Conservation (phyloP, 2,888 invertebrate genomes). For the Sarcophaga subvicina region DNA sequence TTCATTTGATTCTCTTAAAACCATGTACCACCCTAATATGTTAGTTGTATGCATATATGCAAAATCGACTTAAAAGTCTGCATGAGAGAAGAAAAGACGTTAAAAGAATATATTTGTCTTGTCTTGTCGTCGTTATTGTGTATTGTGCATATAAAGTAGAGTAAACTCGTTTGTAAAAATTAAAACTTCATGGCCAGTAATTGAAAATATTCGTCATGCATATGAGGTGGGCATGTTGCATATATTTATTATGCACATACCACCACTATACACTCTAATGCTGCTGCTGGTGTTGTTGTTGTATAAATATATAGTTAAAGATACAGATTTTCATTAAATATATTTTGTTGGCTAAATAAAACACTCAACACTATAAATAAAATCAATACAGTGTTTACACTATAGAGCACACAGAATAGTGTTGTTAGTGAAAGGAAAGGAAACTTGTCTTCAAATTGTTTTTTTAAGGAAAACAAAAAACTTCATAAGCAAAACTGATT, state of each 20-base stretch:
- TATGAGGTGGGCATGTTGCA: constrained; percentile 64
- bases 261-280: neutral
- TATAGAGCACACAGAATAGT: neutral
- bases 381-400: constrained; percentile 34
- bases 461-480: no score
- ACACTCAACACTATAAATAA: constrained; percentile 21
- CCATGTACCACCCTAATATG: constrained; percentile 2
- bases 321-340: constrained; percentile 39
- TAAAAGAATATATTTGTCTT: constrained; percentile 61
- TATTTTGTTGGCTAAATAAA: constrained; percentile 31
- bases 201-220: constrained; percentile 69
- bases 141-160: constrained; percentile 26
- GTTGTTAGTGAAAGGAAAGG: no score
- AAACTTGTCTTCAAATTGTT: no score
- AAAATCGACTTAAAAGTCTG: neutral
- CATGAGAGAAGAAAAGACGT: constrained; percentile 18
- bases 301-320: constrained; percentile 26
- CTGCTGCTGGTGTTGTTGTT: constrained; percentile 4
- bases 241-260: constrained; percentile 62
- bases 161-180: constrained; percentile 67
- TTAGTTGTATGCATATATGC: neutral
- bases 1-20: no score
- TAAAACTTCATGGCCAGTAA: constrained; percentile 69
- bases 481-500: no score
- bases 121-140: neutral